Percentiles rank a stretch among this genome's conserved stretches.
Conservation (phyloP, 2,888 invertebrate genomes). For the Apodemia mormo region DNA sequence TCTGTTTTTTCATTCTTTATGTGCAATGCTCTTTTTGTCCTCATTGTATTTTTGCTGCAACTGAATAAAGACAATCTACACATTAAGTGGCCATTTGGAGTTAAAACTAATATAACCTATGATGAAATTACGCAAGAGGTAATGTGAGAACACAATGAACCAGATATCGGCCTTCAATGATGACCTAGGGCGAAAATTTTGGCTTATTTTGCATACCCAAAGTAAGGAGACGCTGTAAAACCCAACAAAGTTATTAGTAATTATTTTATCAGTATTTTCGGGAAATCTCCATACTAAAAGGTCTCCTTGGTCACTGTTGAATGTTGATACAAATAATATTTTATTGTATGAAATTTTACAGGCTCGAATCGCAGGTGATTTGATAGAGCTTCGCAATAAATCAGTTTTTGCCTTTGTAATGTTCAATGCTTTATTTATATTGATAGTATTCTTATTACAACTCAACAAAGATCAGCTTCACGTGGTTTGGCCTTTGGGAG, state of each 20-base stretch:
- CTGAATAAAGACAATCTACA: conserved; percentile 98
- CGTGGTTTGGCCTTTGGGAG: conserved; percentile 97
- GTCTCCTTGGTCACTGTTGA: conserved; percentile 81
- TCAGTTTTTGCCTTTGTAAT: conserved; percentile 99
- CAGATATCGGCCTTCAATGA: conserved; percentile 73
- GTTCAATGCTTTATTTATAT: conserved; percentile 99
- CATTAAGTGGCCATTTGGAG: conserved; percentile 97
- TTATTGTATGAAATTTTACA: conserved; percentile 83
- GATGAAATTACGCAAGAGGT: conserved; percentile 95
- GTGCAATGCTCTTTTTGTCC: conserved; percentile 98
- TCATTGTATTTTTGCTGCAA: conserved; percentile 99
- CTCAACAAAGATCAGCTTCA: conserved; percentile 99
- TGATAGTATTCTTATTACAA: conserved; percentile 99
- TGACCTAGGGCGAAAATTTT: conserved; percentile 58
- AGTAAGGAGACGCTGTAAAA: not conserved
- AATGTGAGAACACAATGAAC: conserved; percentile 81
- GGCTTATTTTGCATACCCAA: not conserved
- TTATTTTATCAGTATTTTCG: not conserved
- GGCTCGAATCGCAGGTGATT: conserved; percentile 93
- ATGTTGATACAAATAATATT: conserved; percentile 70
- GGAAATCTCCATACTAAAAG: conserved; percentile 25
- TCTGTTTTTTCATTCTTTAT: conserved; percentile 98
- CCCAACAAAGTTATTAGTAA: not conserved
- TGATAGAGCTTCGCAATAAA: conserved; percentile 97
- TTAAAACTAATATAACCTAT: conserved; percentile 95